Base-by-base conservation (phyloP, 1,140 invertebrate genomes). In the Zaprionus ornatus region DNA sequence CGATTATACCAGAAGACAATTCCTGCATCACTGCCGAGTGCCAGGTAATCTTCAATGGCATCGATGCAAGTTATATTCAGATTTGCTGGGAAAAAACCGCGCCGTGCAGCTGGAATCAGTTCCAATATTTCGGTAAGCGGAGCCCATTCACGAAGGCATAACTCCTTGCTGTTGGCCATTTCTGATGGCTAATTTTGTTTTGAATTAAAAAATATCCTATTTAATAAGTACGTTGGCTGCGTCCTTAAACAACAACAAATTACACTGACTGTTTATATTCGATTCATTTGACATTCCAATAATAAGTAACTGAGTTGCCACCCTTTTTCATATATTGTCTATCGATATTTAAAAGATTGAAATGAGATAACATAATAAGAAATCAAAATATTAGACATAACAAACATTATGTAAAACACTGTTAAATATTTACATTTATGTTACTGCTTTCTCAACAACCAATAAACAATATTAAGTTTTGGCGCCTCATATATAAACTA, bases 1-100 rank as follows among this genome's bases (percentile, higher is more conserved):
- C 97, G 94, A 91, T 97, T 95, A 92, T 96, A 98, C 95, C 97
- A 96, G 91, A 97, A 98, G 15, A 98, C 95, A 45, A 97, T 93
- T 1, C 97, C 97, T 35, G 96, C 94, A 93, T 98, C 97, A 9
- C 97, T 97, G 1, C 97, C 97, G 37, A 99, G 91, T 4, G 96
- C 97, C 67, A 99, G 95, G 91, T 96, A 98, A 79, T 97, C 95
- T 12, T 95, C 93, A 21, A 96, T 93, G 15, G 95, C 95, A 93
- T 97, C 97, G n/a, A 98, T 94, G 90, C 97, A 97, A 9, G 97
- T 98, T 48, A 98, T 94, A 84, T 95, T 95, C 19, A 98, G 93
- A 91, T 97, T 96, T 88, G 95, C 95, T 59, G 95, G 95, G 93
- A 97, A 96, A 76, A 98, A 90, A 2, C 97, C 97, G 82, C 94